phyloP scores from a whole-genome alignment of 2,888 invertebrate species.

The Ophion obscuratus region DNA sequence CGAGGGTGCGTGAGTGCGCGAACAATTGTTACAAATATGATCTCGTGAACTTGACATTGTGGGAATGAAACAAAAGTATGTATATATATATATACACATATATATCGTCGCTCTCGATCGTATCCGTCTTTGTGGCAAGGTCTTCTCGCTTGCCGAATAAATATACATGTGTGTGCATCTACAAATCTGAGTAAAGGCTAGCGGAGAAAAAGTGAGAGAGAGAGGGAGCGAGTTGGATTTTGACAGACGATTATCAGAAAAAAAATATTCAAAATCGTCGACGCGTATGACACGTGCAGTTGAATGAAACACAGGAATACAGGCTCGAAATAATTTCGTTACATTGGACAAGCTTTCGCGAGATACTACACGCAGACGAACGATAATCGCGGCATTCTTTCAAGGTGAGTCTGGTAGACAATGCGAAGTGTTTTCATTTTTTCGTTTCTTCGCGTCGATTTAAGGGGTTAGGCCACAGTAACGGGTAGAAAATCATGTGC shows the following conservation, averaged over 20 bases:
- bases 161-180: not conserved
- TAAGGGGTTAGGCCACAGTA: too few species aligned
- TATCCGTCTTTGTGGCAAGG: not conserved
- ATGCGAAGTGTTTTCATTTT: not conserved
- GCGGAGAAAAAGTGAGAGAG: not conserved
- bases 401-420: slow-evolving; percentile 43
- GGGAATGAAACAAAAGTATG: not conserved
- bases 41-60: not conserved
- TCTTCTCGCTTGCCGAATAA: not conserved
- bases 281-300: not conserved
- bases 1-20: not conserved
- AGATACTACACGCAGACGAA: not conserved
- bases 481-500: too few species aligned
- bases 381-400: slow-evolving; percentile 6
- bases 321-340: slow-evolving; percentile 38
- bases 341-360: slow-evolving; percentile 2
- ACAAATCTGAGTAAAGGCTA: not conserved
- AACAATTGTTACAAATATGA: not conserved
- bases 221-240: not conserved
- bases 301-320: slow-evolving; percentile 3
- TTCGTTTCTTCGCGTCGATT: not conserved
- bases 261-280: not conserved
- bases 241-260: not conserved
- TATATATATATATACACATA: too few species aligned
- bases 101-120: not conserved